phyloP scores from a whole-genome alignment of 2,888 invertebrate genomes.

The Eilema depressum region DNA sequence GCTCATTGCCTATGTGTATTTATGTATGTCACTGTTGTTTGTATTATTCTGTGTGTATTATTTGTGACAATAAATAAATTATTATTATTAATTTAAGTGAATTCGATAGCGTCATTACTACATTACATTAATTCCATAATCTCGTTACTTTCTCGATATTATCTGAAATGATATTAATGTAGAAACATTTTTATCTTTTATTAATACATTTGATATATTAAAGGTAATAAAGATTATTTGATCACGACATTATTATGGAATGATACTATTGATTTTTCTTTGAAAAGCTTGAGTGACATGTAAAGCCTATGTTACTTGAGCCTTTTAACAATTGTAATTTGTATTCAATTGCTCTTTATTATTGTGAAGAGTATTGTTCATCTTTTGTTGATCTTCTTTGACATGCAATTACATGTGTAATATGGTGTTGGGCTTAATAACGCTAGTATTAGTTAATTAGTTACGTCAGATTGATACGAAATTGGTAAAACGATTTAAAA shows the following conservation, averaged over 20 bases:
- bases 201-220: slow-evolving; percentile 1
- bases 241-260: neutral
- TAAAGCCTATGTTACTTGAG: neutral
- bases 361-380: neutral
- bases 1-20: no score
- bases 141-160: neutral
- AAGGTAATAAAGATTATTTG: slow-evolving; percentile 13
- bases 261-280: slow-evolving; percentile 4
- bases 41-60: no score
- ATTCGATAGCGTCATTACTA: neutral
- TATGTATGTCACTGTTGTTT: no score
- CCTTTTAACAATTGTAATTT: neutral
- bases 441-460: no score
- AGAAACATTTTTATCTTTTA: neutral
- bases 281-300: slow-evolving; percentile 3
- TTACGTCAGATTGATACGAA: no score
- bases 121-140: neutral
- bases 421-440: no score
- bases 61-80: no score
- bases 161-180: slow-evolving; percentile 4
- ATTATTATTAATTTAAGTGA: no score
- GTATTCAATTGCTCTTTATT: neutral
- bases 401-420: neutral
- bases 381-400: neutral
- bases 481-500: no score